phyloP scores from a whole-genome alignment of 2,888 invertebrate species.

The Caenorhabditis angaria region DNA sequence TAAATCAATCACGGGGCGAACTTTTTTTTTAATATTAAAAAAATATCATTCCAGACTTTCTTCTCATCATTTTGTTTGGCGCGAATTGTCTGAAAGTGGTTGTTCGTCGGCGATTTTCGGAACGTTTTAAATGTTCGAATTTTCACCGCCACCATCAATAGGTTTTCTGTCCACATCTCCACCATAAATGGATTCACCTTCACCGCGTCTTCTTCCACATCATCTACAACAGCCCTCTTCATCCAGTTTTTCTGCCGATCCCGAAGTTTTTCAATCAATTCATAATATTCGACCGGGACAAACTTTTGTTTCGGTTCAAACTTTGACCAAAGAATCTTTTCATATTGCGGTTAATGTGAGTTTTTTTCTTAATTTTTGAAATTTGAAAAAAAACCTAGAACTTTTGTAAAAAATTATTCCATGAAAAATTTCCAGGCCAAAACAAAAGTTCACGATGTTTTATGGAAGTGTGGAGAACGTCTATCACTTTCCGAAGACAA shows the following conservation, averaged over 20 bases:
- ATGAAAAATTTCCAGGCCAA: slow-evolving; percentile 46
- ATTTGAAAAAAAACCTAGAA: neutral
- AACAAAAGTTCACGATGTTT: slow-evolving; percentile 59
- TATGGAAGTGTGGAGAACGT: slow-evolving; percentile 62
- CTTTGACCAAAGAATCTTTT: slow-evolving; percentile 55
- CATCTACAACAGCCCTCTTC: slow-evolving; percentile 55
- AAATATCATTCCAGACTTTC: neutral
- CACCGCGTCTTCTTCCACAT: slow-evolving; percentile 42
- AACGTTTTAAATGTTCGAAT: neutral
- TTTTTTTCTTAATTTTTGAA: neutral
- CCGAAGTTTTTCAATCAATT: slow-evolving; percentile 49
- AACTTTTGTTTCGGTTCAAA: slow-evolving; percentile 54
- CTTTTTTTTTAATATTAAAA: neutral
- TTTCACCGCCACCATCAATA: neutral
- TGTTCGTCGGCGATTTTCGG: too few species aligned
- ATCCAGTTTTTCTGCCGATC: slow-evolving; percentile 46
- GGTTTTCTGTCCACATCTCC: slow-evolving; percentile 9
- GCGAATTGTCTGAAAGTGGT: too few species aligned
- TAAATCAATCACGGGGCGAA: neutral
- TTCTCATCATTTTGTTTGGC: neutral
- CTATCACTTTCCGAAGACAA: slow-evolving; percentile 58
- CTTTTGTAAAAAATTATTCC: neutral
- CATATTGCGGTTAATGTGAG: slow-evolving; percentile 53
- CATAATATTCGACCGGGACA: slow-evolving; percentile 53
- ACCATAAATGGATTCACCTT: slow-evolving; percentile 25